Base-by-base conservation (phyloP, 2,797 vertebrate species). In the Euthynnus affinis region DNA sequence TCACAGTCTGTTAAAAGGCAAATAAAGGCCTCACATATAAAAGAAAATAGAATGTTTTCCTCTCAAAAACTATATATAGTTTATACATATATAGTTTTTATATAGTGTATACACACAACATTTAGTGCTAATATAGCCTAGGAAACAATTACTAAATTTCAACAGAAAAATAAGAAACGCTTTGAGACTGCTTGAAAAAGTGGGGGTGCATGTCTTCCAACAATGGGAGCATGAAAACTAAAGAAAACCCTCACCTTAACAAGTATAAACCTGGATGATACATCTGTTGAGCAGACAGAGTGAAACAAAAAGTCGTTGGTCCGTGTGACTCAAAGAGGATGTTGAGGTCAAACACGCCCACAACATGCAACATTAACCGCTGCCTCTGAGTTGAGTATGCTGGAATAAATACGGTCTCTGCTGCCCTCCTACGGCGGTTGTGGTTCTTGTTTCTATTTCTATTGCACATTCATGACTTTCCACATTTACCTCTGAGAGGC, bases 371-470 rank as follows among this genome's bases (percentile, higher is more conserved):
- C 2, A 29, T 5, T 4, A 13, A 8, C 2, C 0, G 66, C 20
- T 29, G 15, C 27, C 0, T 6, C 5, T 12, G 3, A 14, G 5
- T 0, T 3, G 6, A 1, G 2, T 0, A 0, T 2, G 0, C 17
- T 34, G n/a, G 3, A 14, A 25, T 52, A 62, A 53, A 23, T 10
- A 40, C 13, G 83, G 94, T 88, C 85, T 94, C 57, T 95, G 91
- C 84, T 88, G 88, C 92, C 93, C 88, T 55, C 91, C 3, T 46
- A 27, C 10, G 93, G 1, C 6, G 3, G 2, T 0, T 42, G 20
- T 40, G 27, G 59, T 71, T 57, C 67, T 69, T n/a, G 53, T 80
- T 76, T 71, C 22, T 22, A 1, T 46, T 77, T 49, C 22, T 23
- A 4, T 53, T 51, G 13, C 8, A 9, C 58, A 71, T 22, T 5